Evolutionary conservation across 1,140 invertebrate genomes (phyloP).

Genomic region (Pseudachorutes palmiensis): DNA sequence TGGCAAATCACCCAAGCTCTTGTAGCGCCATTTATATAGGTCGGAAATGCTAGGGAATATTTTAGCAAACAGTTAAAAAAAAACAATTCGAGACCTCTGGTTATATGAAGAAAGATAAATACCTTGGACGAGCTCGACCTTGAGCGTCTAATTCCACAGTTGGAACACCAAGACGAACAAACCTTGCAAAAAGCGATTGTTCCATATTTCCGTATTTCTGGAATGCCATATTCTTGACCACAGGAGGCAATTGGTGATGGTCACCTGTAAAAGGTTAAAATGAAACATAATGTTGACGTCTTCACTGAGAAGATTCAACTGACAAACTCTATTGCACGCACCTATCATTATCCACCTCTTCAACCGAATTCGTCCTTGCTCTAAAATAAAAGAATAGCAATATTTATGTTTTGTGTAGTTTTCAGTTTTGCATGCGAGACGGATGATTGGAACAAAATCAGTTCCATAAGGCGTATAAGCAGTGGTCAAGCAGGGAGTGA

Average conservation of each 20-base stretch:
- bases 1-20: conserved; percentile 79
- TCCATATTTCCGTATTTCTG: conserved; percentile 99
- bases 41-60: conserved; percentile 70
- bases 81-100: no score
- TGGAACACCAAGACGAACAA: conserved; percentile 91
- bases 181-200: conserved; percentile 92
- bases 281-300: not conserved
- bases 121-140: conserved; percentile 82
- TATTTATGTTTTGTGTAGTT: no score
- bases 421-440: no score
- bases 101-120: no score
- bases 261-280: conserved; percentile 48
- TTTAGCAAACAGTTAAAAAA: conserved; percentile 26
- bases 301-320: not conserved
- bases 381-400: no score
- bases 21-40: conserved; percentile 97
- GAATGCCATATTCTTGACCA: conserved; percentile 99
- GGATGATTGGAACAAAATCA: no score
- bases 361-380: conserved; percentile 87
- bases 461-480: no score
- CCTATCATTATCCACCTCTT: conserved; percentile 99
- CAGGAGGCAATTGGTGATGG: conserved; percentile 97
- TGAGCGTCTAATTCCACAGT: conserved; percentile 96
- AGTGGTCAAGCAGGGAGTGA: no score
- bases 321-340: no score